Conservation (phyloP, 1,140 invertebrate species). For the Drosophila oshimai region DNA sequence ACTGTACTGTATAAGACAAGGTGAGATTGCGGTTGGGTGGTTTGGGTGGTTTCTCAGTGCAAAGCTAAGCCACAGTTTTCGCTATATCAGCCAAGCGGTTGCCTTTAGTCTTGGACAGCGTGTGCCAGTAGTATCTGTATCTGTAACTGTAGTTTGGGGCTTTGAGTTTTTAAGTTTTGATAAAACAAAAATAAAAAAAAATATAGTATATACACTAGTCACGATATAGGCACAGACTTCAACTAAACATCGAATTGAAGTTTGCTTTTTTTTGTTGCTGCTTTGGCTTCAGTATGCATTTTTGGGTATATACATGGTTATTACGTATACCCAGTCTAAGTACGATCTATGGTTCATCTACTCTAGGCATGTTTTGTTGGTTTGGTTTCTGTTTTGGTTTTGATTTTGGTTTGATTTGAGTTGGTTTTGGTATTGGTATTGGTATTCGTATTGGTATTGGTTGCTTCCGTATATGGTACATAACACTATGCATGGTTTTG, state of each 20-base stretch:
- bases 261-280: constrained; percentile 18
- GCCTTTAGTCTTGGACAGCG: constrained; percentile 19
- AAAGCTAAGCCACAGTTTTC: constrained; percentile 58
- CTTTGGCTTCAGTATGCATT: constrained; percentile 29
- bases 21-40: constrained; percentile 26
- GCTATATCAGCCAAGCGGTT: constrained; percentile 23
- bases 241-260: constrained; percentile 44
- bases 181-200: constrained; percentile 4
- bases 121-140: constrained; percentile 9
- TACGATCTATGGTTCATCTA: constrained; percentile 36
- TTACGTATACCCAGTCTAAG: constrained; percentile 20
- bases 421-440: constrained; percentile 32
- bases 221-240: constrained; percentile 25
- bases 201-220: constrained; percentile 27
- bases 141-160: not conserved
- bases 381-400: constrained; percentile 29
- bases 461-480: constrained; percentile 69
- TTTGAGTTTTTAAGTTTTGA: not conserved
- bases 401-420: constrained; percentile 34
- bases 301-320: constrained; percentile 8
- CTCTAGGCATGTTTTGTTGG: constrained; percentile 45
- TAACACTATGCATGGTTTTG: constrained; percentile 69
- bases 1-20: constrained; percentile 26
- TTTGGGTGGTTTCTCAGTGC: constrained; percentile 41
- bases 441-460: constrained; percentile 41